phyloP scores from a whole-genome alignment of 2,888 invertebrate genomes.

The Dolichopus griseipennis region DNA sequence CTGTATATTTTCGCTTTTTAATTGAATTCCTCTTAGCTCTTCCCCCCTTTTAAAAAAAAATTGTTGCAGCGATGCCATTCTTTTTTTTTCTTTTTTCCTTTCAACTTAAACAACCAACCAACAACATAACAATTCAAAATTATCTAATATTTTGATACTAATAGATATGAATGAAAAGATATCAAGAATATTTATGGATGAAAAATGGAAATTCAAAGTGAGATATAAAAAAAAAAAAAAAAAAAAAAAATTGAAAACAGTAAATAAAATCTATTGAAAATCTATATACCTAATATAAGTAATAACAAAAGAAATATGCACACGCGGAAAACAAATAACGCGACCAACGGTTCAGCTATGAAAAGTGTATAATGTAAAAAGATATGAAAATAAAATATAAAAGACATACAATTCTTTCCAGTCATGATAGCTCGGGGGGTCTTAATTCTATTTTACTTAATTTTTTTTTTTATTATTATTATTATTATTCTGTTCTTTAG shows the following conservation, averaged over 20 bases:
- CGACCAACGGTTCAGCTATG: background rate
- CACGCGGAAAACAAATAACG: slow-evolving; percentile 4
- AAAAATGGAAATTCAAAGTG: background rate
- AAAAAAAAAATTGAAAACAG: background rate
- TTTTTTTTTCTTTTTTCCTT: too few relatives aligned
- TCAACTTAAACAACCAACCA: too few relatives aligned
- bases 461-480: too few relatives aligned
- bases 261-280: too few relatives aligned
- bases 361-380: background rate
- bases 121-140: too few relatives aligned
- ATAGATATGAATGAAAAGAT: slow-evolving; percentile 1
- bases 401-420: background rate
- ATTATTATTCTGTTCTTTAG: too few relatives aligned
- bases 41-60: too few relatives aligned
- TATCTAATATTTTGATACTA: background rate
- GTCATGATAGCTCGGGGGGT: background rate
- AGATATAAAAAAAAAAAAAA: background rate
- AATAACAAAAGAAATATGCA: background rate
- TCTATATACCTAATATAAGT: too few relatives aligned
- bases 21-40: too few relatives aligned
- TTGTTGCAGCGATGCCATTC: too few relatives aligned
- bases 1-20: background rate
- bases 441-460: background rate
- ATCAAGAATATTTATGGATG: background rate
- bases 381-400: background rate